These are phyloP conservation scores for Rhincodon typus DNA, from an alignment of 2,797 vertebrate species.

Conservation along the genomic window DNA sequence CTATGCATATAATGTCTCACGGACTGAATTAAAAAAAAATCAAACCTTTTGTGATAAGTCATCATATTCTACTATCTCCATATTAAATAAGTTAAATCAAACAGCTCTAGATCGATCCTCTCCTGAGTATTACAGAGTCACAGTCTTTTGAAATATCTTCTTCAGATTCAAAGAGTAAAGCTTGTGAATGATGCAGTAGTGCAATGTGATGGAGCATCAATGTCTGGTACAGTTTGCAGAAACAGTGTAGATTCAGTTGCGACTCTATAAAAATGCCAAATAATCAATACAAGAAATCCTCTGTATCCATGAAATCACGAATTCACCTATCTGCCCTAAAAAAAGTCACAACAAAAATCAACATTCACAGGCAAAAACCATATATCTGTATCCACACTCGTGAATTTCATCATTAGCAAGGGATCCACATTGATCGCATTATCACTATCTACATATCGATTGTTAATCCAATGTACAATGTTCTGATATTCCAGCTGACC, in stretches of 20 bases:
- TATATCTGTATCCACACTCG: too few relatives aligned
- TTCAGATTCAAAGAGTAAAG: neutral
- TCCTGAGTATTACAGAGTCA: neutral
- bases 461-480: too few relatives aligned
- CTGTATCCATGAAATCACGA: too few relatives aligned
- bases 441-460: too few relatives aligned
- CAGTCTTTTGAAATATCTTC: neutral
- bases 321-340: too few relatives aligned
- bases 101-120: neutral
- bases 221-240: neutral
- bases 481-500: too few relatives aligned
- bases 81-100: neutral
- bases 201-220: neutral
- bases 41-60: neutral
- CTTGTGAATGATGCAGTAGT: neutral
- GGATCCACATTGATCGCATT: too few relatives aligned
- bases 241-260: neutral
- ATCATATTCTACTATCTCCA: neutral
- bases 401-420: too few relatives aligned
- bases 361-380: too few relatives aligned
- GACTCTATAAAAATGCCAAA: neutral
- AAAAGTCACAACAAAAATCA: too few relatives aligned
- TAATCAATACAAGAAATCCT: too few relatives aligned
- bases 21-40: neutral
- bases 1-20: neutral